Percentiles rank a stretch among this genome's conserved stretches.
Evolutionary conservation across 2,888 invertebrate genomes (phyloP).

Genomic region (Deilephila elpenor): DNA sequence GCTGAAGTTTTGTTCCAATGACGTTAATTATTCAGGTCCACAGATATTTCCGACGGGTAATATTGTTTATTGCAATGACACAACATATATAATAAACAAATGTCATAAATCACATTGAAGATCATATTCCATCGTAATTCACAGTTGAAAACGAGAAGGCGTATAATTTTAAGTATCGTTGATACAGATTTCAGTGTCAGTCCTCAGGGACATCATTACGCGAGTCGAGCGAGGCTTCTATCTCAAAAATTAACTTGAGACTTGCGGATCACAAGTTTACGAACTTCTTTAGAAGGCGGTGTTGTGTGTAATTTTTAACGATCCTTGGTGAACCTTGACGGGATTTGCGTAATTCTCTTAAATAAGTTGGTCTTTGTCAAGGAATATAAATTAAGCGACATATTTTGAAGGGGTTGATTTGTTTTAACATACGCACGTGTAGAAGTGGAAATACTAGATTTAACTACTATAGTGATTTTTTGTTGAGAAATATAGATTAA

Average conservation of each 20-base stretch:
- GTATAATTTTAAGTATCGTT: slow-evolving; percentile 19
- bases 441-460: too few species aligned
- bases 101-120: not conserved
- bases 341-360: not conserved
- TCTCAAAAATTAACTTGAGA: slow-evolving; percentile 19
- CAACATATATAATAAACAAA: too few species aligned
- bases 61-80: not conserved
- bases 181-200: slow-evolving; percentile 29
- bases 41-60: too few species aligned
- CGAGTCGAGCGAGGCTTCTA: slow-evolving; percentile 30
- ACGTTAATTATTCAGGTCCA: too few species aligned
- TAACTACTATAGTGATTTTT: too few species aligned
- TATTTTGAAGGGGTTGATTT: not conserved
- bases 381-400: not conserved
- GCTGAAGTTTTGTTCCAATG: too few species aligned
- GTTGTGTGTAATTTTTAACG: slow-evolving; percentile 26
- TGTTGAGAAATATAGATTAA: too few species aligned
- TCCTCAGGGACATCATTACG: slow-evolving; percentile 46
- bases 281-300: slow-evolving; percentile 22
- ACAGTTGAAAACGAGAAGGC: slow-evolving; percentile 20
- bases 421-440: not conserved
- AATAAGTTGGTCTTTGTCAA: not conserved
- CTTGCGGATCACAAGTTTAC: slow-evolving; percentile 26
- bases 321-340: not conserved
- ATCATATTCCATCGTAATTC: slow-evolving; percentile 2